Evolutionary conservation across 2,888 invertebrate species (phyloP), one percentile per base, ranked within the genome.

Genomic region (Pristionchus exspectatus): DNA sequence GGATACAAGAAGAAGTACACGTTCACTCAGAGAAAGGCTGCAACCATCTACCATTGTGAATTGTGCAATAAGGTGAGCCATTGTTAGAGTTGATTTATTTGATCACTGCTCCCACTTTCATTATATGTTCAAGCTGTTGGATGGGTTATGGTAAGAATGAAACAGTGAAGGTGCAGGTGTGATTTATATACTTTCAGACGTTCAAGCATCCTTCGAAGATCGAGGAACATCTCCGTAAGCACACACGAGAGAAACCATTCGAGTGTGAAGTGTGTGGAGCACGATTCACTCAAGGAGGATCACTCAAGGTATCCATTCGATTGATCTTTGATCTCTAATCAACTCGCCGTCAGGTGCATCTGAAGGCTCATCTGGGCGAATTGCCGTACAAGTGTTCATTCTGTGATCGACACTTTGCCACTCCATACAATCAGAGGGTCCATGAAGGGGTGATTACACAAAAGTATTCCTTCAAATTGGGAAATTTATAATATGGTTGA

Each of bases 121-220:
- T 5, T 10, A 74, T 33, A 33, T 4, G 44, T 74, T 63, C 10
- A n/a, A n/a, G 56, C 56, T 10, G 21, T 56, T 16, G 18, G 2
- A 63, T 63, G 4, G 21, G 24, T 10, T 63, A 63, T 63, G 24
- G n/a, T 1, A 38, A 12, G 9, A 18, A 4, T 27, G 86, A 54
- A 63, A 33, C 44, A 14, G 33, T 14, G 10, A 66, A 38, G 63
- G 38, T 16, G 7, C 38, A 83, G 83, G 83, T 9, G 18, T 38
- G 66, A 86, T 30, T 30, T 27, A 54, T 87, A 69, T 5, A n/a
- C n/a, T 44, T n/a, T 21, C 21, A 88, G 86, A 33, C 90, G 38
- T 91, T 93, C 38, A 91, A 90, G 85, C 92, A 93, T 81, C 93
- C 92, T 0, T 92, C 92, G 50, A 93, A 93, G 86, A 92, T 93